Evolutionary conservation across 2,797 vertebrate species (phyloP).

Genomic region (Rhinichthys osculus): DNA sequence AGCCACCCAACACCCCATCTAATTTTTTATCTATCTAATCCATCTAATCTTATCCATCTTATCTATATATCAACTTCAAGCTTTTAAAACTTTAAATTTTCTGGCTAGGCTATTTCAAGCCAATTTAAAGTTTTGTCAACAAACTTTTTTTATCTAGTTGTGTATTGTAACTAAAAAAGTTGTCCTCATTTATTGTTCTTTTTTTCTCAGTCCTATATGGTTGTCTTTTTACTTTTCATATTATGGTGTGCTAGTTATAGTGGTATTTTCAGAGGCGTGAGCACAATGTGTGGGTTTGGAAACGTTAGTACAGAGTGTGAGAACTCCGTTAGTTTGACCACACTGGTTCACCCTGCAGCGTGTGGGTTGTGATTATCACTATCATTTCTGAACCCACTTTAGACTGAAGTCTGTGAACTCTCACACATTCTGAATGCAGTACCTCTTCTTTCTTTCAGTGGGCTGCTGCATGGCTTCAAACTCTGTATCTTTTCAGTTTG

Average conservation of each 20-base stretch:
- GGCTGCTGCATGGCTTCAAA: neutral
- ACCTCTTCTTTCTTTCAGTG: neutral
- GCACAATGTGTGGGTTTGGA: neutral
- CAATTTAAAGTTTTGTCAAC: too few species aligned
- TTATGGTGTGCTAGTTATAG: neutral
- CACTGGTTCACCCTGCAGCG: rapidly evolving
- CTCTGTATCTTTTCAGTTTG: neutral
- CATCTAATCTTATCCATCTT: too few species aligned
- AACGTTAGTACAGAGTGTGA: neutral
- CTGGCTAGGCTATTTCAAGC: too few species aligned
- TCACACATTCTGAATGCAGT: neutral
- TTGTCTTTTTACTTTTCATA: neutral
- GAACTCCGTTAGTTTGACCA: neutral
- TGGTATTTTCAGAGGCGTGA: neutral
- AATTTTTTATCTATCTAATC: too few species aligned
- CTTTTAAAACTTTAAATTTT: too few species aligned
- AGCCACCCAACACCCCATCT: too few species aligned
- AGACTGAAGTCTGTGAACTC: neutral
- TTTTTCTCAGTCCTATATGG: neutral
- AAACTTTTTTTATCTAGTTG: neutral
- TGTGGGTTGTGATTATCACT: neutral
- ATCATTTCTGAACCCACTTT: neutral
- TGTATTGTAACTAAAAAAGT: neutral
- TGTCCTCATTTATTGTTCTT: neutral
- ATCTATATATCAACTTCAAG: too few species aligned